phyloP scores from a whole-genome alignment of 2,113 vertebrate species.

The Orycteropus afer region DNA sequence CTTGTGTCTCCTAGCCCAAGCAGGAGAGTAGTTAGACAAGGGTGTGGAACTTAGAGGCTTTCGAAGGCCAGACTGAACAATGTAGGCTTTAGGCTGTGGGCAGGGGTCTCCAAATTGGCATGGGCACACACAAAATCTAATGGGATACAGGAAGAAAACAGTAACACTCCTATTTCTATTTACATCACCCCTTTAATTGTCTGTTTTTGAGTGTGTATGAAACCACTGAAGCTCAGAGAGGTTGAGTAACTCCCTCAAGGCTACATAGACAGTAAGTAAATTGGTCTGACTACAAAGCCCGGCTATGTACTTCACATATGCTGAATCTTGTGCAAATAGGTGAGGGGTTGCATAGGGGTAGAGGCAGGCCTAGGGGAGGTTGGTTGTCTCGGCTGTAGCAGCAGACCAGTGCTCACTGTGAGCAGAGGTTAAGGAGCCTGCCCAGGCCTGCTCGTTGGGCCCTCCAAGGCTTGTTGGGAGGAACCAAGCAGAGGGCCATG shows the following conservation, averaged over 20 bases:
- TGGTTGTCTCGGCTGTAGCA: not conserved
- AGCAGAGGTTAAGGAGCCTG: not conserved
- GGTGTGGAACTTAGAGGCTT: not conserved
- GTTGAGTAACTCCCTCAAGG: not conserved
- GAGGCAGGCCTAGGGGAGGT: not conserved
- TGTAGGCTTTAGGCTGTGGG: not conserved
- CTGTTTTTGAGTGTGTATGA: not conserved
- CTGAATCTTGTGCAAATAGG: not conserved
- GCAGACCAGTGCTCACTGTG: not conserved
- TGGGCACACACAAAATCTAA: not conserved
- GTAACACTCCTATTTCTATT: not conserved
- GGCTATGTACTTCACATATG: not conserved
- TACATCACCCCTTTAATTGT: not conserved
- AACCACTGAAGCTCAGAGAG: not conserved
- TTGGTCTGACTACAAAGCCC: not conserved
- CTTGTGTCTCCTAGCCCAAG: not conserved
- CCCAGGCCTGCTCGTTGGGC: not conserved
- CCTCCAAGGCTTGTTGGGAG: not conserved
- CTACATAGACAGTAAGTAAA: not conserved
- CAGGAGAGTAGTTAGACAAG: not conserved
- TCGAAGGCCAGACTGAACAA: not conserved
- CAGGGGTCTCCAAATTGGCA: not conserved
- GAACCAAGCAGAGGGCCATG: not conserved
- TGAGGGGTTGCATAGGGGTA: not conserved
- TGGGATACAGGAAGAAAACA: not conserved